Conservation (phyloP, 1,140 invertebrate species). For the Orchesella cincta region DNA sequence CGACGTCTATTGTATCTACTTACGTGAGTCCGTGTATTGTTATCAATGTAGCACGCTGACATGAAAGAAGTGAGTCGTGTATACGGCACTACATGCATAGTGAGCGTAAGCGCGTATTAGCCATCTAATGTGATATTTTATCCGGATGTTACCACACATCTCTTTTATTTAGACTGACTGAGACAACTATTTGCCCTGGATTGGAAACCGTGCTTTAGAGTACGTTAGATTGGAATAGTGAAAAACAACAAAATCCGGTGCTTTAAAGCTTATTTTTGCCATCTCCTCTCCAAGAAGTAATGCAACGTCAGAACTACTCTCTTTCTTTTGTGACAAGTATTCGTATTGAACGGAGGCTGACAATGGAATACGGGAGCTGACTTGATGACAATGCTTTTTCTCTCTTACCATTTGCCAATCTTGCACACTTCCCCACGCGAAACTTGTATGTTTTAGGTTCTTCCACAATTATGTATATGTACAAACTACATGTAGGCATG, state of each 20-base stretch:
- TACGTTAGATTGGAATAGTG: not conserved
- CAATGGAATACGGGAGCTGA: not conserved
- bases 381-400: not conserved
- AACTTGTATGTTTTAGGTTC: not conserved
- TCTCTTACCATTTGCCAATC: not conserved
- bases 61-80: not conserved
- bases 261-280: not conserved
- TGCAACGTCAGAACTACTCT: too few relatives aligned
- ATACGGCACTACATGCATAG: not conserved
- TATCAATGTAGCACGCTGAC: not conserved
- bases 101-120: not conserved
- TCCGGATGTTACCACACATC: slow-evolving; percentile 13
- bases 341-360: not conserved
- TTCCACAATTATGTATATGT: not conserved
- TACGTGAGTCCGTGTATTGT: not conserved
- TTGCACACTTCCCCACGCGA: not conserved
- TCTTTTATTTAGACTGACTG: not conserved
- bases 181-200: not conserved
- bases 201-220: not conserved
- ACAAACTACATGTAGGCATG: not conserved
- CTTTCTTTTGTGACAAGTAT: not conserved
- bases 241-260: not conserved
- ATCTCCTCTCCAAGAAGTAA: not conserved
- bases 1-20: not conserved
- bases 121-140: not conserved